Evolutionary conservation across 2,113 vertebrate genomes (phyloP).

Genomic region (Periophthalmodon schlosseri): DNA sequence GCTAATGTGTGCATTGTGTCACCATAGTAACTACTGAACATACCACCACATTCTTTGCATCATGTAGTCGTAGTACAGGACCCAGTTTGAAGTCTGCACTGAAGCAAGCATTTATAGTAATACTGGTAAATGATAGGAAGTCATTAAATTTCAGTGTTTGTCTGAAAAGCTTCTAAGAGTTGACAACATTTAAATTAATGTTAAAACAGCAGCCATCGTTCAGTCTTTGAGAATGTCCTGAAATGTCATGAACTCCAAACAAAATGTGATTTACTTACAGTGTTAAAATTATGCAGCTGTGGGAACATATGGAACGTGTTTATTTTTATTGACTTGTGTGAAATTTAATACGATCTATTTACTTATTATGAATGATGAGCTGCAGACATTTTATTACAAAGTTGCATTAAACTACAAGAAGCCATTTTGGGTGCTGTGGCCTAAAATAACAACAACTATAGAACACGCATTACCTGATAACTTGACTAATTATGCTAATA

Average conservation of each 20-base stretch:
- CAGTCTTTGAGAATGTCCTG: neutral
- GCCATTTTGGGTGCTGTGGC: no score
- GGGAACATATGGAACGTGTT: neutral
- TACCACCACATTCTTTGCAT: no score
- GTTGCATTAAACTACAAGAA: no score
- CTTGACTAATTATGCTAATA: no score
- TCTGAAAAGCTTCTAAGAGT: conserved; percentile 6
- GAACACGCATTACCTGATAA: no score
- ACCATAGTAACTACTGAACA: no score
- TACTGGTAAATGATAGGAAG: neutral
- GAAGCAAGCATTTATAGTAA: neutral
- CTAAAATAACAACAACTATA: no score
- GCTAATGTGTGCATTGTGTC: no score
- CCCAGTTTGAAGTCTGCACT: neutral
- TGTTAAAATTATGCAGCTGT: no score
- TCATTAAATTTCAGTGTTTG: conserved; percentile 9
- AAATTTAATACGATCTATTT: neutral
- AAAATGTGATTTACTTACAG: neutral
- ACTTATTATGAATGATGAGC: neutral
- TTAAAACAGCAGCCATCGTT: neutral
- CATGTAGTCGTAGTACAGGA: neutral
- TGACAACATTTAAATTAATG: neutral
- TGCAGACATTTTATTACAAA: neutral
- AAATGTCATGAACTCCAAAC: neutral
- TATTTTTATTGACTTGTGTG: neutral